A percentile compares a stretch with the other conserved stretches of the same genome.
These are phyloP conservation scores for Nyctereutes procyonoides DNA, from an alignment of 2,113 vertebrate genomes.

Conservation along the genomic window DNA sequence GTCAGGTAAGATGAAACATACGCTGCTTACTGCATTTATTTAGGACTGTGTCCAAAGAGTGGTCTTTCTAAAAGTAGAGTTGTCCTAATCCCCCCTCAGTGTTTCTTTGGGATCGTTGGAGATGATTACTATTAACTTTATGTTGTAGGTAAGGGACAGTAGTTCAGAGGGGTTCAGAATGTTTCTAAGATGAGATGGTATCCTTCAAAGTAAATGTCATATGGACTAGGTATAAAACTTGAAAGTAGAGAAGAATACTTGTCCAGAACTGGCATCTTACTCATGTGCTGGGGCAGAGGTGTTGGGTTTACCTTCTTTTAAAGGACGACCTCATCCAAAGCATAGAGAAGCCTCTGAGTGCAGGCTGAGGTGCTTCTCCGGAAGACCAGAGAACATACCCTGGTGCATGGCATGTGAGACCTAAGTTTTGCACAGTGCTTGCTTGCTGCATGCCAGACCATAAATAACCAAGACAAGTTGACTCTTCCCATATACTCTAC, in stretches of 20 bases:
- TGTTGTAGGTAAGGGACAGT: neutral
- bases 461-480: neutral
- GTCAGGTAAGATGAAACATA: neutral
- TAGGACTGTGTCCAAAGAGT: neutral
- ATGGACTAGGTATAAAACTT: neutral
- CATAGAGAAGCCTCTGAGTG: neutral
- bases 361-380: neutral
- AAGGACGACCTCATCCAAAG: neutral
- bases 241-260: neutral
- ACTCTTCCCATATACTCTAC: neutral
- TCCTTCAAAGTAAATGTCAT: neutral
- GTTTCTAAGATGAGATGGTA: neutral
- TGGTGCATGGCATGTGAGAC: neutral
- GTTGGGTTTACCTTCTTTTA: neutral
- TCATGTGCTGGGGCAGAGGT: neutral
- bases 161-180: neutral
- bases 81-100: neutral
- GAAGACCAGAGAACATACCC: neutral
- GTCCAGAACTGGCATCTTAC: neutral
- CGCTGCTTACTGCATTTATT: neutral
- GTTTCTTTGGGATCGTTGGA: neutral
- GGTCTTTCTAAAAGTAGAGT: neutral
- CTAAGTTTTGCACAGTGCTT: neutral
- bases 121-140: neutral
- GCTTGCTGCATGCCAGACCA: neutral